Base-by-base conservation (phyloP, 2,888 invertebrate genomes). In the Autographa gamma region DNA sequence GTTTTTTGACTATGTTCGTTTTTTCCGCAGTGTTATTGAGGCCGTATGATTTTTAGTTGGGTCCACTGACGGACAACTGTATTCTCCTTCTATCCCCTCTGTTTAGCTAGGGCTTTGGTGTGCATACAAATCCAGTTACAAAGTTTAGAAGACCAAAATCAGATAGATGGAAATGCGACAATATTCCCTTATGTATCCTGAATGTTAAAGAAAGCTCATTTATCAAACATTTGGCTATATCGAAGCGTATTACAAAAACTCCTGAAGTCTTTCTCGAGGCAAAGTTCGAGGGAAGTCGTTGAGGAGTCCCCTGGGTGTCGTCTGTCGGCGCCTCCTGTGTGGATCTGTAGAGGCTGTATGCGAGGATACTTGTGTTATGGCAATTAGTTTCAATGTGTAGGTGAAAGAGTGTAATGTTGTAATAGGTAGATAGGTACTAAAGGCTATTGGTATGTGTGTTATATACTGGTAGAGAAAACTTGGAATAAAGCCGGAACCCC, bases 221-320 rank as follows among this genome's bases (percentile, higher is more conserved):
- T 2, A 63, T 74, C 63, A 62, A 43, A 56, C 65, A 63, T 41
- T 52, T 14, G 19, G n/a, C 19, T 56, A 60, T 62, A 54, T 63
- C 58, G 25, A 59, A 69, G 67, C 19, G 67, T 67, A 77, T 79
- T 70, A 79, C 73, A 73, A 83, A 83, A 80, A 54, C 73, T 67
- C 70, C 73, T 69, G 71, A 72, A 77, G 79, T 64, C 73, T 63
- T 69, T 56, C 58, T 31, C 56, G 60, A 64, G 67, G 60, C 60
- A 69, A 79, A 82, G 69, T 80, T 74, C 25, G 61, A 59, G 66
- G 66, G 62, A 80, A 80, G 75, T 79, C 78, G 81, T 66, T 74
- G 81, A 86, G 75, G 81, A 74, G 84, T 92, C 92, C 89, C 92
- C 25, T 14, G 91, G 91, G 92, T 79, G 91, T 92, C 89, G 87